These are phyloP conservation scores for Dasysyrphus albostriatus DNA, from an alignment of 2,888 invertebrate species.

Conservation along the genomic window DNA sequence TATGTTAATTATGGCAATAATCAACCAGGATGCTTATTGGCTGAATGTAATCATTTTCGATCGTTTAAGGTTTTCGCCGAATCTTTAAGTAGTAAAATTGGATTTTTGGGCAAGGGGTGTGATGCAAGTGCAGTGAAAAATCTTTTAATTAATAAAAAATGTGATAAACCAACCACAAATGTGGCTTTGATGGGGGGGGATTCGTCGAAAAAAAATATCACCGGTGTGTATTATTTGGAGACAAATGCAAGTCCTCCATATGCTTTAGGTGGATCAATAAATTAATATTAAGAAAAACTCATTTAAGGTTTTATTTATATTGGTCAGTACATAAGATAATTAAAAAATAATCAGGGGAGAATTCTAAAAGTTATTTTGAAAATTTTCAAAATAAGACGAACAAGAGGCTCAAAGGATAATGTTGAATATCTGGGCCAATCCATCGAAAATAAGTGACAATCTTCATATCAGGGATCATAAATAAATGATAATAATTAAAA, in stretches of 20 bases:
- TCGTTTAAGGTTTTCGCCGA: constrained; percentile 81
- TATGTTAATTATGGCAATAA: constrained; percentile 86
- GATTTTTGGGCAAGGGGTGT: constrained; percentile 79
- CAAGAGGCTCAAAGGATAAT: no score
- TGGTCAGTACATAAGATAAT: not conserved
- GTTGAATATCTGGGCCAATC: no score
- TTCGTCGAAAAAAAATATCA: constrained; percentile 72
- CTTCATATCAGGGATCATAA: no score
- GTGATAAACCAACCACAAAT: constrained; percentile 76
- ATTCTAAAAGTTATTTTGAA: no score
- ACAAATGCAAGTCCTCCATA: constrained; percentile 79
- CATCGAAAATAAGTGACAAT: no score
- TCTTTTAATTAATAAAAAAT: constrained; percentile 78
- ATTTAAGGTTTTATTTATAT: not conserved
- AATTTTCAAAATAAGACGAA: no score
- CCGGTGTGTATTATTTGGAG: constrained; percentile 80
- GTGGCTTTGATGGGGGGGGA: constrained; percentile 79
- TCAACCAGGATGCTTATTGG: constrained; percentile 86
- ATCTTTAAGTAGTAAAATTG: constrained; percentile 54
- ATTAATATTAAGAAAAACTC: not conserved
- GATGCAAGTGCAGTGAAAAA: constrained; percentile 78
- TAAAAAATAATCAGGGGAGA: not conserved
- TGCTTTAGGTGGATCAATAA: constrained; percentile 40
- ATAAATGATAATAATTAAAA: no score
- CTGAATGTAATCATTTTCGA: constrained; percentile 82